Base-by-base conservation (phyloP, 2,888 invertebrate species). In the Ditula angustiorana region DNA sequence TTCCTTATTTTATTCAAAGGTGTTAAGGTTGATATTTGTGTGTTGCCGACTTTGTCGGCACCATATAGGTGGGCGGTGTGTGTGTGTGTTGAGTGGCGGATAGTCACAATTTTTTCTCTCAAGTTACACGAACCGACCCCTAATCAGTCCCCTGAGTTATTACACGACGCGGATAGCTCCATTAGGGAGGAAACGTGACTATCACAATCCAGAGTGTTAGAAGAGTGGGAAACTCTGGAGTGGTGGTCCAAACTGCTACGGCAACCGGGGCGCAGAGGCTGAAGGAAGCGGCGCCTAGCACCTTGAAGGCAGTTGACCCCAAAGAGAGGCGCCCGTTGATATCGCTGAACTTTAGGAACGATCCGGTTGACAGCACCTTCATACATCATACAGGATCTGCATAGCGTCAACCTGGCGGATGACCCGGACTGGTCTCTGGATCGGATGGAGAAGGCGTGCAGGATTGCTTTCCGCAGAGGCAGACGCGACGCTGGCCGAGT, bases 191-290 rank as follows among this genome's bases (percentile, higher is more conserved):
- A n/a, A n/a, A n/a, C n/a, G n/a, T n/a, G n/a, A n/a, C n/a, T n/a
- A n/a, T n/a, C n/a, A n/a, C n/a, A n/a, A n/a, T n/a, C n/a, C n/a
- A n/a, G 7, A 3, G 35, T 0, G 55, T 69, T 0, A 19, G 69
- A 0, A 68, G 52, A 23, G 61, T 74, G 0, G 70, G 70, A 1
- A 71, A 33, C 19, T 61, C 63, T 0, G 74, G 72, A 0, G 64
- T 71, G 0, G 52, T 69, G 1, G 2, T 75, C 0, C n/a, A 67
- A 13, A 69, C 71, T 0, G 37, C 67, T 0, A 58, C 55, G 0
- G 10, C n/a, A 0, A 67, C 56, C 1, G 56, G 46, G 0, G 70
- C 71, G 0, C 2, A 24, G 0, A 65, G 35, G 2, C 41, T 74
- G 0, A 63, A 52, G 1, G 50, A 26, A 0, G 67, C 70, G 0